phyloP scores from a whole-genome alignment of 2,113 vertebrate species.

The Ictalurus punctatus region DNA sequence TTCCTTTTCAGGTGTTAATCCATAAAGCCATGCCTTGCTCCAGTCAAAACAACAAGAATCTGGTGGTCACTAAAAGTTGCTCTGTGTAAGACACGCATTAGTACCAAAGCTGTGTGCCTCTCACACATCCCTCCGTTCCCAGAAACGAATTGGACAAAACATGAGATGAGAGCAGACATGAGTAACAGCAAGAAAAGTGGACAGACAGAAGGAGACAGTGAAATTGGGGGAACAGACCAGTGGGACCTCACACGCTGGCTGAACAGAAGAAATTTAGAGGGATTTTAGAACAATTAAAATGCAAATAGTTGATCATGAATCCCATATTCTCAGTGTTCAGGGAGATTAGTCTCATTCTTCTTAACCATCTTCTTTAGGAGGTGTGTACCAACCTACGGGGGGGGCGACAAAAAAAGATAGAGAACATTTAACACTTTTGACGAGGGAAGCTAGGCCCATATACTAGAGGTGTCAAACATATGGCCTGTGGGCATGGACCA shows the following conservation, averaged over 20 bases:
- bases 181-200: constrained; percentile 24
- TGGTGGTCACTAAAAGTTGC: neutral
- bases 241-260: constrained; percentile 28
- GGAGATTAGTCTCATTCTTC: constrained; percentile 25
- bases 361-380: constrained; percentile 98
- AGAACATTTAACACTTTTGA: constrained; percentile 2
- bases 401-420: neutral
- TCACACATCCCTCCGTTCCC: constrained; percentile 1
- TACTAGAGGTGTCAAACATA: neutral
- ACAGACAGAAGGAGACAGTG: neutral
- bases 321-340: constrained; percentile 40
- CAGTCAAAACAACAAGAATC: constrained; percentile 10
- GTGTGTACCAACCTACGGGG: constrained; percentile 95
- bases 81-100: constrained; percentile 27
- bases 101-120: constrained; percentile 40
- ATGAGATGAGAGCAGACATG: constrained; percentile 2
- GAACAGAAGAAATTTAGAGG: constrained; percentile 7
- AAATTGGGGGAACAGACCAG: constrained; percentile 22
- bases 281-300: constrained; percentile 43
- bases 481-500: neutral
- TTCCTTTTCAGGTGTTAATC: constrained; percentile 27
- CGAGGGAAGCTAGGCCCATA: neutral
- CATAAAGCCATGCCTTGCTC: constrained; percentile 27
- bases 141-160: constrained; percentile 17
- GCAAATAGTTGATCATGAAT: constrained; percentile 45